phyloP scores from a whole-genome alignment of 2,797 vertebrate species.

The Thamnophis elegans region DNA sequence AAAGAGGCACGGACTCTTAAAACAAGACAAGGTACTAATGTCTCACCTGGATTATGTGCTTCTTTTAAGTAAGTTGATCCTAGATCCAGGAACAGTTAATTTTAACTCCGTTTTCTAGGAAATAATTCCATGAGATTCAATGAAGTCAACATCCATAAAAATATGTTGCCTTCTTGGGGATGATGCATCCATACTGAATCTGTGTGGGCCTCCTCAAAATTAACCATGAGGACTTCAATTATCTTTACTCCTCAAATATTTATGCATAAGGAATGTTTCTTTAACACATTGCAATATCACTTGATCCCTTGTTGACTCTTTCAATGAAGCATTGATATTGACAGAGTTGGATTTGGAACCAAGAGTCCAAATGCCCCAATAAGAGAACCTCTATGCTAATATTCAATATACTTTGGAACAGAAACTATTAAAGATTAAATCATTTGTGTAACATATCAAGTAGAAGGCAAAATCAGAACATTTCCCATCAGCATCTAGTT shows the following conservation, averaged over 20 bases:
- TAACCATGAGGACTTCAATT: background rate
- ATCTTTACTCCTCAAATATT: background rate
- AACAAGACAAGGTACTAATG: conserved; percentile 52
- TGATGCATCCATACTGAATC: background rate
- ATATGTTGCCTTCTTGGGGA: background rate
- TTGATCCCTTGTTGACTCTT: background rate
- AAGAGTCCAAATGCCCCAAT: background rate
- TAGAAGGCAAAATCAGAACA: background rate
- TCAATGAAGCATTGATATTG: background rate
- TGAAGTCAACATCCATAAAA: background rate
- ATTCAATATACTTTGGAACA: background rate
- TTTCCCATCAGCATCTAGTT: background rate
- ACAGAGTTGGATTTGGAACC: background rate
- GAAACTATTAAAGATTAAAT: background rate
- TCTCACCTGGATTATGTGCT: conserved; percentile 55
- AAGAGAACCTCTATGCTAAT: background rate
- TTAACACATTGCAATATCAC: background rate
- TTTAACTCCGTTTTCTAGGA: background rate
- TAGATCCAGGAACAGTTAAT: background rate
- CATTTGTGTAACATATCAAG: background rate
- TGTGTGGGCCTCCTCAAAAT: background rate
- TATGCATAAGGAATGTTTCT: background rate
- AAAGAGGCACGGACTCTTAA: conserved; percentile 57
- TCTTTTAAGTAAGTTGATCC: background rate
- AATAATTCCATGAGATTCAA: background rate